These are phyloP conservation scores for Taphrorychus bicolor DNA, from an alignment of 2,888 invertebrate species.

Conservation along the genomic window DNA sequence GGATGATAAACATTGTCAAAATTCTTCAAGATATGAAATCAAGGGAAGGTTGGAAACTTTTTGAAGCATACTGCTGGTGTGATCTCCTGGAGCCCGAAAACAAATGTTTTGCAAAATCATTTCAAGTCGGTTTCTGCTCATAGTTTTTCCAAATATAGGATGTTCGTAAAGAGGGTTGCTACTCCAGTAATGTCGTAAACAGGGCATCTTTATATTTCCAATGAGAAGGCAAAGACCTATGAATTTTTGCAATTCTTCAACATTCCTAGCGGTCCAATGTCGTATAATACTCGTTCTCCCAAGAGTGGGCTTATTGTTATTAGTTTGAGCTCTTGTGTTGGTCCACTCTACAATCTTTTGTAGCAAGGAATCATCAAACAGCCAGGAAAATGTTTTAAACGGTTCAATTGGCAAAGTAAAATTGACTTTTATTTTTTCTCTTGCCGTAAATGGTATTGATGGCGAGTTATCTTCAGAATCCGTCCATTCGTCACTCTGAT, in stretches of 20 bases:
- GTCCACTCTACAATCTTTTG: no score
- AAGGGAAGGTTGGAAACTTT: neutral
- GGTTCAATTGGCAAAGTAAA: no score
- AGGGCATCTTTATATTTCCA: neutral
- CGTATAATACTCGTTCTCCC: no score
- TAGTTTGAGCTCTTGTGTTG: no score
- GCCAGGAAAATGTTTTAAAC: no score
- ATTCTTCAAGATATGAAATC: neutral
- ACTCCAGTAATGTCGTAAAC: neutral
- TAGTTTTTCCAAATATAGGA: conserved; percentile 7
- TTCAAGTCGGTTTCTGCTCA: conserved; percentile 10
- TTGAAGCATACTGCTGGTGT: neutral
- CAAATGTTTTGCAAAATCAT: neutral
- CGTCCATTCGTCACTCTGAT: no score
- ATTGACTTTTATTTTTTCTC: no score
- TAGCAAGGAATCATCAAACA: no score
- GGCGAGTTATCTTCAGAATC: no score
- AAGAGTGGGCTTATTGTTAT: no score
- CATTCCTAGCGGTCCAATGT: no score
- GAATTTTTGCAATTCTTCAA: neutral
- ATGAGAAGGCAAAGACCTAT: neutral
- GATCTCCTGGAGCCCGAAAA: neutral
- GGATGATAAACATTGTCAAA: neutral
- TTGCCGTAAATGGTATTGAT: no score
- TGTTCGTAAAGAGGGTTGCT: conserved; percentile 1